Conservation (phyloP, 2,113 vertebrate species). For the Vidua chalybeata region DNA sequence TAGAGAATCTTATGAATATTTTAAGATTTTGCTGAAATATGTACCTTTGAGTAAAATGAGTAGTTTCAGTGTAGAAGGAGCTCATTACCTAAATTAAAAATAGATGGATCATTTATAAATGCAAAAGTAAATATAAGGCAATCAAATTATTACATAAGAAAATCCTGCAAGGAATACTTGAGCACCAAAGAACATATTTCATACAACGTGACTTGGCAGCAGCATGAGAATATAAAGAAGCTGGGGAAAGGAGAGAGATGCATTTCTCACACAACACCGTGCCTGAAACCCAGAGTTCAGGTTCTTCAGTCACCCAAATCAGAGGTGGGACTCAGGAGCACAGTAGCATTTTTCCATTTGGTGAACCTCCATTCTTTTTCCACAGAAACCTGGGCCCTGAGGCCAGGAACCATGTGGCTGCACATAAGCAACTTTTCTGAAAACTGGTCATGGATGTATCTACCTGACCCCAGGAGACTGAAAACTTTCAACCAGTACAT, state of each 20-base stretch:
- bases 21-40: not conserved
- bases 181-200: not conserved
- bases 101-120: constrained; percentile 18
- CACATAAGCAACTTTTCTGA: not conserved
- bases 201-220: not conserved
- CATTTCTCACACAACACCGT: not conserved
- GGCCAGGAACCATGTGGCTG: not conserved
- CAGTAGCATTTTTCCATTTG: not conserved
- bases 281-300: rapidly evolving
- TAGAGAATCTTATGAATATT: not conserved
- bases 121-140: constrained; percentile 20
- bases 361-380: not conserved
- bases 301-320: not conserved
- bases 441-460: not conserved
- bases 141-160: constrained; percentile 12
- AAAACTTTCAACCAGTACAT: not conserved
- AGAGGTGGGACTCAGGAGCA: not conserved
- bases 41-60: not conserved
- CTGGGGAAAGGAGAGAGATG: not conserved
- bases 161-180: constrained; percentile 1
- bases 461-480: not conserved
- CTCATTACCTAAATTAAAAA: constrained; percentile 25
- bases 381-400: not conserved
- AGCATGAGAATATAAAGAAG: not conserved
- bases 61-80: not conserved